Evolutionary conservation across 2,113 vertebrate species (phyloP).

Genomic region (Mesocricetus auratus): DNA sequence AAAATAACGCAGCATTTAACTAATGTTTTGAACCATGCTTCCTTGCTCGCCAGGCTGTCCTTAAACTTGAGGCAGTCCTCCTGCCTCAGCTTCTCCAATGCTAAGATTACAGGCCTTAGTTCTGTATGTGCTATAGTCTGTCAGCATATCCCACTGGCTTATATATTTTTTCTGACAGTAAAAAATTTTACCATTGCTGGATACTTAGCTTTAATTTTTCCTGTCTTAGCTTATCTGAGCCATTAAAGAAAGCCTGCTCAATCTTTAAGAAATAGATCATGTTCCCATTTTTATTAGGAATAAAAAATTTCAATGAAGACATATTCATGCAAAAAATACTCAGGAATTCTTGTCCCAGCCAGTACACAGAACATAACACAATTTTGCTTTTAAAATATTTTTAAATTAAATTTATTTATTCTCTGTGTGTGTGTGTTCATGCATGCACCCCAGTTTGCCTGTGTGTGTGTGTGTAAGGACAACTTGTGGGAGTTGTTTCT

Average conservation of each 20-base stretch:
- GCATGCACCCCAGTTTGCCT: no score
- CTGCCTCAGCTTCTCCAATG: neutral
- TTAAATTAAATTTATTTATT: neutral
- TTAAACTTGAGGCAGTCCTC: neutral
- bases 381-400: neutral
- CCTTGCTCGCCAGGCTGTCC: neutral
- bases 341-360: neutral
- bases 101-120: neutral
- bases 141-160: neutral
- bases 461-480: no score
- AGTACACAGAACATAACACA: neutral
- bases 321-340: neutral
- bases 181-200: neutral
- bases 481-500: neutral
- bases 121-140: neutral
- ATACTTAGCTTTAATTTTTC: neutral
- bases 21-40: neutral
- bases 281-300: neutral
- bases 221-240: neutral
- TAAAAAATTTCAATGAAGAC: neutral
- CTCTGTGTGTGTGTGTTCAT: neutral
- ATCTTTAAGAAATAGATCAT: constrained; percentile 8
- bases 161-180: neutral
- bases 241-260: neutral
- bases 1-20: neutral